Conservation (phyloP, 2,888 invertebrate genomes). For the Calameuta pallipes region DNA sequence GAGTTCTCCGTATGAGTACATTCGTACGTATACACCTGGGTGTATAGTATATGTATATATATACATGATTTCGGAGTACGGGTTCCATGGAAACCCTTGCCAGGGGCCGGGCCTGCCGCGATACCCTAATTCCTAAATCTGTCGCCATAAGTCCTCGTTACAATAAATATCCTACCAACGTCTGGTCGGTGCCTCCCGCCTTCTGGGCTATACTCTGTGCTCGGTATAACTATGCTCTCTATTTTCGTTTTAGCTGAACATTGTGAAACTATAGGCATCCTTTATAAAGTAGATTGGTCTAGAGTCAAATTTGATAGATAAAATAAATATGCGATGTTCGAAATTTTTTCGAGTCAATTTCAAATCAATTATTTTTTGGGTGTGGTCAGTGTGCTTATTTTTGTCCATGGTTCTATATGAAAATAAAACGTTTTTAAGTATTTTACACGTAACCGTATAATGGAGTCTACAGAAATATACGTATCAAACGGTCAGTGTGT, state of each 20-base stretch:
- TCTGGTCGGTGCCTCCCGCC: constrained; percentile 29
- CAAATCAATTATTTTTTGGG: neutral
- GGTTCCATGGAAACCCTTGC: constrained; percentile 59
- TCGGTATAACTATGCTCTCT: neutral
- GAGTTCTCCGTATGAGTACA: neutral
- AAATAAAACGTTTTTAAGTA: neutral
- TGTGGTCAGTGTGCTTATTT: neutral
- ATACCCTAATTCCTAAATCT: constrained; percentile 68
- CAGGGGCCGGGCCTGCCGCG: constrained; percentile 59
- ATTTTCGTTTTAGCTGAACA: neutral
- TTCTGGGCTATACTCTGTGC: constrained; percentile 2
- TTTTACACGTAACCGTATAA: neutral
- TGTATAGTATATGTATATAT: neutral
- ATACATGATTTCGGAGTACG: constrained; percentile 10
- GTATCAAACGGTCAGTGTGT: constrained; percentile 14
- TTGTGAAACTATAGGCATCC: neutral
- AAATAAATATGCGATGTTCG: neutral
- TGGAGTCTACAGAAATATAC: neutral
- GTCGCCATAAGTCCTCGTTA: constrained; percentile 67
- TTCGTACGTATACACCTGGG: neutral
- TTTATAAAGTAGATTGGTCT: neutral
- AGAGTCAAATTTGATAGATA: neutral
- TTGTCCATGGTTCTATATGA: neutral
- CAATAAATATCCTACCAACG: constrained; percentile 64
- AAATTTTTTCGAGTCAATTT: neutral